A percentile compares a stretch with the other conserved stretches of the same genome.
Evolutionary conservation across 2,888 invertebrate species (phyloP).

Genomic region (Torymus tubicola): DNA sequence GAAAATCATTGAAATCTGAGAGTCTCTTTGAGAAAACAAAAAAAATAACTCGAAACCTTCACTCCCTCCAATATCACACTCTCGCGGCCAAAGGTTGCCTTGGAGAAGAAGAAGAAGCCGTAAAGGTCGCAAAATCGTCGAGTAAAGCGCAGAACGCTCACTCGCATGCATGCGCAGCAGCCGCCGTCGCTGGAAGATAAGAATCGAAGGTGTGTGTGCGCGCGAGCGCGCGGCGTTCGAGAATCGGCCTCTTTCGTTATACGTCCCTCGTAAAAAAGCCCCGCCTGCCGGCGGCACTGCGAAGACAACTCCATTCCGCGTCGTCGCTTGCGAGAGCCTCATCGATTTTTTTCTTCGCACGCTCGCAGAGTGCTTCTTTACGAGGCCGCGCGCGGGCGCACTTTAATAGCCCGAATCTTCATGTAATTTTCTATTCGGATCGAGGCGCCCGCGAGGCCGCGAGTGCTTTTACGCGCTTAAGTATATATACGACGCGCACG

Average conservation of each 20-base stretch:
- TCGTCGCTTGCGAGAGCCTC: neutral
- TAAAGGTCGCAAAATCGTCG: neutral
- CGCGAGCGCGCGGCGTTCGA: slow-evolving; percentile 37
- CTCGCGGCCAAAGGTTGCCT: neutral
- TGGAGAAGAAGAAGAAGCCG: neutral
- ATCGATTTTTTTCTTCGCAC: slow-evolving; percentile 32
- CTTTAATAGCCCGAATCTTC: slow-evolving; percentile 44
- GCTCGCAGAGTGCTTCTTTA: slow-evolving; percentile 42
- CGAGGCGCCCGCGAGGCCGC: neutral
- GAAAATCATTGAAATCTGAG: too few species aligned
- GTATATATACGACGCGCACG: neutral
- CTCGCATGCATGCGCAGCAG: neutral
- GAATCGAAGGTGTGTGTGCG: slow-evolving; percentile 50
- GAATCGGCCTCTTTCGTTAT: slow-evolving; percentile 48
- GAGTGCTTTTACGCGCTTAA: slow-evolving; percentile 30
- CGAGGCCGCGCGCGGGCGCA: slow-evolving; percentile 9
- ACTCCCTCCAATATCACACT: too few species aligned
- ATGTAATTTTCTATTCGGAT: slow-evolving; percentile 47
- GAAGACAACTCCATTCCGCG: slow-evolving; percentile 16
- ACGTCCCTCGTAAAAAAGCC: slow-evolving; percentile 42
- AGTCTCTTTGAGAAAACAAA: too few species aligned
- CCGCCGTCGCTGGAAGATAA: slow-evolving; percentile 33
- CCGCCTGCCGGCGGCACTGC: neutral
- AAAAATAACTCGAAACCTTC: too few species aligned
- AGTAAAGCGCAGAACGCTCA: slow-evolving; percentile 49